A percentile compares a stretch with the other conserved stretches of the same genome.
These are phyloP conservation scores for Sebastes baramenuke DNA, from an alignment of 2,797 vertebrate species.

Conservation along the genomic window DNA sequence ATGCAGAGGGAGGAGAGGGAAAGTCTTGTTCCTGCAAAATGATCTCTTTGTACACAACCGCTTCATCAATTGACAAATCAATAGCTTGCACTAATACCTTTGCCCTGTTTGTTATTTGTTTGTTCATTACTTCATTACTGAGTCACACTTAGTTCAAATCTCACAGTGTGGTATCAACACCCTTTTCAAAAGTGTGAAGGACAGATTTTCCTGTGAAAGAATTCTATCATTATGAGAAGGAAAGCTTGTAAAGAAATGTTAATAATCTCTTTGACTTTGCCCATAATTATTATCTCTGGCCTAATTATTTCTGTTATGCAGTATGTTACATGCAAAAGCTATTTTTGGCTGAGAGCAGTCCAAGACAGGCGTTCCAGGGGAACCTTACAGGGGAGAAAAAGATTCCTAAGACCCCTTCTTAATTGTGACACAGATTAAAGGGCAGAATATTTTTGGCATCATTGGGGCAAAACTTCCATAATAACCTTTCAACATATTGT, in stretches of 20 bases:
- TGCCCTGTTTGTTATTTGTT: constrained; percentile 66
- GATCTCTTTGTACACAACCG: constrained; percentile 63
- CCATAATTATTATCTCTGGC: neutral
- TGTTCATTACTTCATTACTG: constrained; percentile 63
- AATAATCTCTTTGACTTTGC: neutral
- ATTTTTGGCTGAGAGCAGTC: neutral
- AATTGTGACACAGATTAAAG: no score
- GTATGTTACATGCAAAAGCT: neutral
- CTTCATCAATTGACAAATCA: constrained; percentile 71
- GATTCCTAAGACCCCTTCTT: no score
- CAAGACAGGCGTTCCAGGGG: neutral
- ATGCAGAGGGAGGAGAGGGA: constrained; percentile 39
- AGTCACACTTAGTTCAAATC: constrained; percentile 40
- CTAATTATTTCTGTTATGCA: neutral
- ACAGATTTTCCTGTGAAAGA: constrained; percentile 8
- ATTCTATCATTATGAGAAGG: neutral
- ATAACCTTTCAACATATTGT: no score
- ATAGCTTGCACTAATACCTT: constrained; percentile 63
- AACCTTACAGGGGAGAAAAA: no score
- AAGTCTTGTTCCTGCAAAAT: constrained; percentile 60
- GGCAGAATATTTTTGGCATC: no score
- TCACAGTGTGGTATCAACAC: constrained; percentile 28
- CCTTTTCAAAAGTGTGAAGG: constrained; percentile 37
- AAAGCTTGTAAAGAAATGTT: neutral
- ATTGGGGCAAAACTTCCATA: no score